Evolutionary conservation across 53 echinoderm and acorn worm species (phyloP), one percentile per base, ranked within the genome.

Genomic region (Echinometra lucunter): DNA sequence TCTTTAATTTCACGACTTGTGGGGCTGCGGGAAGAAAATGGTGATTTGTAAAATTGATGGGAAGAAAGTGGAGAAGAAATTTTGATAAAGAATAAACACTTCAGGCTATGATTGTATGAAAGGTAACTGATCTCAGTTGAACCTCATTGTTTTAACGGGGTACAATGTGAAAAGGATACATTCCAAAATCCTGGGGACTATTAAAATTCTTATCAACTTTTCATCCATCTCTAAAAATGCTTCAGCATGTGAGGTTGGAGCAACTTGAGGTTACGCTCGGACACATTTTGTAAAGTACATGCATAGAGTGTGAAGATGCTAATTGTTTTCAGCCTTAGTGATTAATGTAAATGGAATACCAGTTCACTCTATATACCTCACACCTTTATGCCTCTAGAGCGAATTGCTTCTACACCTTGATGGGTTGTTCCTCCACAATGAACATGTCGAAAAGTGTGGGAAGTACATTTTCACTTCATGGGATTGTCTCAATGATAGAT

Each of bases 1-100:
- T 90, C 90, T 90, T 90, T 90, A 56, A 40, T 58, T 90, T 90
- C 90, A 60, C 57, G 63, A 90, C 58, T 49, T 88, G 88, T 25
- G 49, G 88, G 56, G 49, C 27, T 56, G 88, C 38, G 78, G 78
- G 78, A 56, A 42, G 42, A 42, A 38, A 40, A 78, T 78, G 78
- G 78, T 38, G 38, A 78, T 78, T 78, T 78, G 78, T 78, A 78
- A 78, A 40, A 78, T 78, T 78, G 78, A 78, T 55, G 88, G 34
- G 55, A 56, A 55, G 88, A 88, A 56, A 88, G 88, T 16, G 18
- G 49, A 88, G 88, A 53, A 55, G 88, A 30, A 53, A 55, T 88
- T 88, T 88, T 49, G 56, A 88, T 49, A 88, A 88, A 35, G 88
- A 88, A 56, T 55, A 88, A 88, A 56, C 83, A 28, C 49, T 32